Base-by-base conservation (phyloP, 2,113 vertebrate genomes). In the Pithys albifrons region DNA sequence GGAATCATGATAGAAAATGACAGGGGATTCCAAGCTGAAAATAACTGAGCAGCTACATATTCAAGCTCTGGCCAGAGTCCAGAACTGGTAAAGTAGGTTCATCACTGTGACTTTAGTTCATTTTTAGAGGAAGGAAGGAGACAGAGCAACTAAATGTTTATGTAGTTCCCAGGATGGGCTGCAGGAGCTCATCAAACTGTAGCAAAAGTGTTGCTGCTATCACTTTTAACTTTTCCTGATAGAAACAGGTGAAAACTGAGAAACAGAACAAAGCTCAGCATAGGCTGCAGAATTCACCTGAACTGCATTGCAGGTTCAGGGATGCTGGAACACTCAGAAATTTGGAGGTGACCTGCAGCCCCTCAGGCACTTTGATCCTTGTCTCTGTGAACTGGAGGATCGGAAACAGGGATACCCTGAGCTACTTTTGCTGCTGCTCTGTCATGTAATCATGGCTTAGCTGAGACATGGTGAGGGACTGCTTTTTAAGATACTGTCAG, bases 11-110 rank as follows among this genome's bases (percentile, higher is more conserved):
- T 3, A 71, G 37, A 48, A 86, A 64, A 62, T 8, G 43, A 84
- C 37, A 89, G 88, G 76, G 76, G 65, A 84, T 96, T 92, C 92
- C 76, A 69, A 70, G 76, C 51, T 1, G 39, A 71, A 89, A 93
- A 91, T 89, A 92, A 54, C 71, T 33, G 75, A 93, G 72, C 45
- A 78, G 85, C 1, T 62, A 81, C 77, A 31, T 81, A 45, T 59
- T 74, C 48, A 62, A 28, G 8, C n/a, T 62, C 58, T 95, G 91
- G 67, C 49, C 46, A 58, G 87, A 33, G 39, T 62, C 35, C 90
- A 90, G 39, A 10, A 16, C 4, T 88, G 88, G 59, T 77, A 51
- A 79, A 54, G 18, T 1, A 59, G 15, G 35, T 48, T 94, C 2
- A 2, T 78, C 57, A 11, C 33, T 46, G 61, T 69, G 80, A n/a